Percentiles rank a stretch among this genome's conserved stretches.
Conservation (phyloP, 2,113 vertebrate species). For the Stomatorhinus ivindoensis region DNA sequence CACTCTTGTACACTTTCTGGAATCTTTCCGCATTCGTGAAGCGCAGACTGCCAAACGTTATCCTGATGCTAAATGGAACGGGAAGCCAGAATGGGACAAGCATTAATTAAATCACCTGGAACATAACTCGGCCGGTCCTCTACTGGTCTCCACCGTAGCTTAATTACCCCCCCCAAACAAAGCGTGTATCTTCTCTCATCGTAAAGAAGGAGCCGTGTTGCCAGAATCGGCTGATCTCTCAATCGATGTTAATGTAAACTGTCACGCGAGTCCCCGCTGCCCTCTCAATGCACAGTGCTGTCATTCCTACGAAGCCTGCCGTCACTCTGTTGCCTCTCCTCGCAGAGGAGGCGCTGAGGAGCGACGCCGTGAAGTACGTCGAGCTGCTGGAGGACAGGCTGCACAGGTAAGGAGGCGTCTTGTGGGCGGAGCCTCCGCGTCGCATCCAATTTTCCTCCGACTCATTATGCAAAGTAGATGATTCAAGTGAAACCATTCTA, state of each 20-base stretch:
- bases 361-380: constrained; percentile 64
- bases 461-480: background rate
- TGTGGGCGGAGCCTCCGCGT: background rate
- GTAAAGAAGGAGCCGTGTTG: background rate
- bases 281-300: background rate
- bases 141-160: background rate
- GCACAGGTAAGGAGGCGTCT: constrained; percentile 59
- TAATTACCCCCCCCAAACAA: background rate
- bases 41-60: background rate
- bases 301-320: background rate
- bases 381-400: constrained; percentile 68
- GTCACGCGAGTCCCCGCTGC: background rate
- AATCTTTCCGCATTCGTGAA: background rate
- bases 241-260: background rate
- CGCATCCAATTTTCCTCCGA: background rate
- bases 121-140: too few species aligned
- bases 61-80: too few species aligned
- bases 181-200: background rate
- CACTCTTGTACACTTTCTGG: constrained; percentile 29
- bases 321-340: background rate
- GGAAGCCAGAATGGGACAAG: background rate
- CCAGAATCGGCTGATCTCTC: background rate
- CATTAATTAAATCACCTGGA: background rate
- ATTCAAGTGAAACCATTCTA: background rate
- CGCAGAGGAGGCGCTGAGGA: constrained; percentile 67